Base-by-base conservation (phyloP, 2,797 vertebrate genomes). In the Ptychadena robeensis region DNA sequence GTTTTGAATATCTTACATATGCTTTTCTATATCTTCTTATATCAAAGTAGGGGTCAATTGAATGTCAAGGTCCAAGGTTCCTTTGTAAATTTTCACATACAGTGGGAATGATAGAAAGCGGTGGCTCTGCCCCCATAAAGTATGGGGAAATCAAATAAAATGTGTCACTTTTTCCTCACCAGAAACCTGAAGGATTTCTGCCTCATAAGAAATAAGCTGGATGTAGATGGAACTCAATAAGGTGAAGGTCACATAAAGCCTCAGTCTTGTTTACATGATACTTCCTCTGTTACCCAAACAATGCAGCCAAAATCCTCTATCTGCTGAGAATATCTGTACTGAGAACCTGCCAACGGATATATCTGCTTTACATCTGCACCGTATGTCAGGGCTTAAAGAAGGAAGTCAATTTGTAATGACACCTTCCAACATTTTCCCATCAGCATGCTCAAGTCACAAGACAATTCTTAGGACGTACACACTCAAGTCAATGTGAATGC, bases 341-440 rank as follows among this genome's bases (percentile, higher is more conserved):
- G 79, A 71, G 57, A 64, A 72, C 30, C 68, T 72, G 79, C 79
- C 79, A 80, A 34, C 48, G 53, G 57, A 72, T 80, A 80, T 71
- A 35, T 85, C 83, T 85, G 83, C 78, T 80, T 85, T 81, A 85
- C 72, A 81, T 85, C 83, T 64, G 35, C 72, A 70, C 25, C 57
- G 65, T 81, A 81, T 66, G 83, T 85, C 76, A 79, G 76, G 65
- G 44, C 65, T 48, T 25, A 53, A 66, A 53, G 63, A 10, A 48
- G 28, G 28, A 77, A 67, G 32, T 22, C 75, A 74, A 61, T 34
- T 73, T 22, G 6, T 48, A 59, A 79, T 37, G 64, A 77, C 63
- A 66, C 37, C 38, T 44, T 48, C n/a, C 27, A 53, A 28, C 15
- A 69, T 44, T 79, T 69, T 79, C 76, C 44, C 65, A 79, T 59